These are phyloP conservation scores for Oreochromis mossambicus DNA, from an alignment of 2,797 vertebrate genomes.

Conservation along the genomic window DNA sequence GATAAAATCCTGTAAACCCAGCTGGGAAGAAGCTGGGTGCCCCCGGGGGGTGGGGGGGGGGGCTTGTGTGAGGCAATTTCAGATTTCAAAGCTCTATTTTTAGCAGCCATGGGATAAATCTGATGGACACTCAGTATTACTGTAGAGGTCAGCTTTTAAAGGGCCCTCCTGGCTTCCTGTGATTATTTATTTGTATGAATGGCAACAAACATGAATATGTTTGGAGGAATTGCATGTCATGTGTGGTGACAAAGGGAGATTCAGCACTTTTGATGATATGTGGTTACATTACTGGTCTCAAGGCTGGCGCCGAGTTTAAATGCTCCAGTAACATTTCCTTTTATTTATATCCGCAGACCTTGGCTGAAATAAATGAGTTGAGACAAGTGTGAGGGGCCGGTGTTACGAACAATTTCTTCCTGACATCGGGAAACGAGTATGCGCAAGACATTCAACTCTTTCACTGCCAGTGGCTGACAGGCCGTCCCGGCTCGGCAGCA, in stretches of 20 bases:
- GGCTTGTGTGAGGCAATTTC: conserved; percentile 11
- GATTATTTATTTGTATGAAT: conserved; percentile 78
- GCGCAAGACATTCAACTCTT: conserved; percentile 75
- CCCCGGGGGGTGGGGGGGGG: too few species aligned
- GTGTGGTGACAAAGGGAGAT: conserved; percentile 77
- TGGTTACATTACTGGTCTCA: conserved; percentile 80
- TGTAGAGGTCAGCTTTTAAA: conserved; percentile 56
- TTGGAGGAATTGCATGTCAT: conserved; percentile 74
- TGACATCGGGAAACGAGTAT: conserved; percentile 63
- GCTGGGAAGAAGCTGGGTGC: neutral
- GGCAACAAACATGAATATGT: conserved; percentile 73
- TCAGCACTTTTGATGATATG: conserved; percentile 85
- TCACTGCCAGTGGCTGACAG: conserved; percentile 74
- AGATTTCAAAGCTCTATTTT: conserved; percentile 30
- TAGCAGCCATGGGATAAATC: conserved; percentile 36
- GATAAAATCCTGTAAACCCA: neutral
- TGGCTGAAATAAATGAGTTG: conserved; percentile 85
- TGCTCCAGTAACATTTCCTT: conserved; percentile 82
- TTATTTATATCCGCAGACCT: conserved; percentile 86
- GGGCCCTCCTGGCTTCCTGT: conserved; percentile 38
- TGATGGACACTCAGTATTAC: conserved; percentile 43
- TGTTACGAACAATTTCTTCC: conserved; percentile 80
- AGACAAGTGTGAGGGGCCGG: conserved; percentile 75
- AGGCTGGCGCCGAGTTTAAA: conserved; percentile 80
- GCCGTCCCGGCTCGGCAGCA: conserved; percentile 55